These are phyloP conservation scores for Tachysurus vachellii DNA, from an alignment of 2,113 vertebrate species.

Conservation along the genomic window DNA sequence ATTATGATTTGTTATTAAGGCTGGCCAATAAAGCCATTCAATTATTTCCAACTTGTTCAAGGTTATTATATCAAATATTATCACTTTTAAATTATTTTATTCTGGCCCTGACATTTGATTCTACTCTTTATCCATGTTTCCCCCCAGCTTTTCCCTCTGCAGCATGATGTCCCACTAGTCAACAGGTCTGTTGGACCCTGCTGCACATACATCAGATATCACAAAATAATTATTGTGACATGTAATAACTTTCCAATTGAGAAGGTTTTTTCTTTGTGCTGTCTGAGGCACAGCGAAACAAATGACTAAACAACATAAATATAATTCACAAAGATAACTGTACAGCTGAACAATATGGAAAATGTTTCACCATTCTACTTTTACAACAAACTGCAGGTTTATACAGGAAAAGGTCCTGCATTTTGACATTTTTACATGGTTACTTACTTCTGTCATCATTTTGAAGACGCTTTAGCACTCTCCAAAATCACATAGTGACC, in stretches of 20 bases:
- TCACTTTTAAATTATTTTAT: neutral
- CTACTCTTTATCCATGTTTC: neutral
- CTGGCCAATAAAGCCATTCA: neutral
- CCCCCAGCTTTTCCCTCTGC: neutral
- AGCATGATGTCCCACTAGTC: conserved; percentile 6
- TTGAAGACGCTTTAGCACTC: neutral
- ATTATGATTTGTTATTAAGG: neutral
- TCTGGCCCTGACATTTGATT: neutral
- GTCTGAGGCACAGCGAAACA: conserved; percentile 20
- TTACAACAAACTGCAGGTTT: neutral
- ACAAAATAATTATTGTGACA: conserved; percentile 17
- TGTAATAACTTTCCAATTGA: conserved; percentile 30
- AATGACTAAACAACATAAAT: conserved; percentile 24
- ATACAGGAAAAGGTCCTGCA: neutral
- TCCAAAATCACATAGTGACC: neutral
- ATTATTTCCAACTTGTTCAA: neutral
- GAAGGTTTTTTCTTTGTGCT: conserved; percentile 10
- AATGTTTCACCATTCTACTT: neutral
- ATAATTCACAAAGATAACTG: neutral
- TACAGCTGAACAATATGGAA: neutral
- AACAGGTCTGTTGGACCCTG: conserved; percentile 33
- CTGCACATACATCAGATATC: conserved; percentile 26
- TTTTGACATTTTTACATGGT: neutral
- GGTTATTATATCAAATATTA: neutral
- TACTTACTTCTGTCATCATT: neutral